Conservation (phyloP, 2,797 vertebrate genomes). For the Pogonophryne albipinna region DNA sequence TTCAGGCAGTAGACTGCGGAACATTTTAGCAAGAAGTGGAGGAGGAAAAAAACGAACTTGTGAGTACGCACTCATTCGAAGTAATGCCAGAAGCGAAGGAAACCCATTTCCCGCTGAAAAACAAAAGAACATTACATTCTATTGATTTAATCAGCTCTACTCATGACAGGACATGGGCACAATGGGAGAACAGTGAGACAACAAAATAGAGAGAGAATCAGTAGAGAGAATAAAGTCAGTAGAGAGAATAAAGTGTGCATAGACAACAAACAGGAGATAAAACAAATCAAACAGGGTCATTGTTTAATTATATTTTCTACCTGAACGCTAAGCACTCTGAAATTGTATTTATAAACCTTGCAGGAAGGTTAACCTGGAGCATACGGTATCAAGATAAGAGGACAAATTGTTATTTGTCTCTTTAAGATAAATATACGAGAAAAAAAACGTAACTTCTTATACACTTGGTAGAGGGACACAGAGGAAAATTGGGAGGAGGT, state of each 20-base stretch:
- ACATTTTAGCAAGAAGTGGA: conserved; percentile 1
- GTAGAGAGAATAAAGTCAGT: background rate
- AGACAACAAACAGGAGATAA: background rate
- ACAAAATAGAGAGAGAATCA: background rate
- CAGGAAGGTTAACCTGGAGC: background rate
- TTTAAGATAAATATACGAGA: background rate
- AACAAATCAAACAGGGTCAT: background rate
- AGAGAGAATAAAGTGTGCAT: background rate
- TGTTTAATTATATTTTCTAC: background rate
- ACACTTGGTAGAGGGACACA: background rate
- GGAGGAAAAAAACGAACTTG: background rate
- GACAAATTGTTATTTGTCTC: background rate
- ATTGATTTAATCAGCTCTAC: conserved; percentile 11
- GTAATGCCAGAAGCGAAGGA: conserved; percentile 10
- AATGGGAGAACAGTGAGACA: conserved; percentile 10
- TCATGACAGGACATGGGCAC: background rate
- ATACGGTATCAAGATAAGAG: background rate
- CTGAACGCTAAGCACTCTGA: background rate
- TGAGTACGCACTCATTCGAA: conserved; percentile 3
- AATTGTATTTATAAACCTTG: background rate
- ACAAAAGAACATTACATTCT: conserved; percentile 26
- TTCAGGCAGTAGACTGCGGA: background rate
- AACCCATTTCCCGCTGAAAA: background rate
- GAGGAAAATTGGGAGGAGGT: background rate
- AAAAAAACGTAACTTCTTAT: too few relatives aligned